A percentile compares a stretch with the other conserved stretches of the same genome.
phyloP scores from a whole-genome alignment of 1,140 invertebrate species.

The Eumaeus atala region DNA sequence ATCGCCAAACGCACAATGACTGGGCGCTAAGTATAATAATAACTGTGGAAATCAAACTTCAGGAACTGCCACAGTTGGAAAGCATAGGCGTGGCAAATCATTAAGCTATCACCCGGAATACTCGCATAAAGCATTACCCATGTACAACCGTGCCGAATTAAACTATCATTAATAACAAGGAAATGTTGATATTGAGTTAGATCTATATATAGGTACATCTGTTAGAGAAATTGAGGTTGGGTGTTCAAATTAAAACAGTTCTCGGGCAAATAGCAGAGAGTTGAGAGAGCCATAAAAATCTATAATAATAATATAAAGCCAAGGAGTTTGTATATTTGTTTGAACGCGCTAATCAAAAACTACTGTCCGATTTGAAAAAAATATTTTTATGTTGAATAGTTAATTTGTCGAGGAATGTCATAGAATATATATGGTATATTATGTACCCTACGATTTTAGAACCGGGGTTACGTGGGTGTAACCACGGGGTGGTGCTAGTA shows the following conservation, averaged over 20 bases:
- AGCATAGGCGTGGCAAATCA: slow-evolving; percentile 33
- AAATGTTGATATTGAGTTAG: slow-evolving; percentile 38
- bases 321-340: too few species aligned
- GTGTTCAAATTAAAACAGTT: not conserved
- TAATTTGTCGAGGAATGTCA: too few species aligned
- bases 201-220: slow-evolving; percentile 36
- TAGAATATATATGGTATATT: too few species aligned
- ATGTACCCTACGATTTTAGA: too few species aligned
- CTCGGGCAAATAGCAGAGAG: not conserved
- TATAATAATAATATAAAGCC: too few species aligned
- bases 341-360: too few species aligned
- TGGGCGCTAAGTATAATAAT: slow-evolving; percentile 8
- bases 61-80: slow-evolving; percentile 31
- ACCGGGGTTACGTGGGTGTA: too few species aligned
- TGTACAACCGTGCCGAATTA: slow-evolving; percentile 40
- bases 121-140: slow-evolving; percentile 37
- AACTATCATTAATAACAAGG: slow-evolving; percentile 45
- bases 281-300: not conserved
- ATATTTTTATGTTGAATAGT: too few species aligned
- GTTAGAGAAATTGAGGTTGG: not conserved
- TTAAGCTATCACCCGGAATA: slow-evolving; percentile 38
- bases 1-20: not conserved
- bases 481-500: too few species aligned
- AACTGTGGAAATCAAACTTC: slow-evolving; percentile 14
- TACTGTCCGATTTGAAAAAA: too few species aligned